A percentile compares a stretch with the other conserved stretches of the same genome.
These are phyloP conservation scores for Tragulus kanchil DNA, from an alignment of 2,113 vertebrate genomes.

Conservation along the genomic window DNA sequence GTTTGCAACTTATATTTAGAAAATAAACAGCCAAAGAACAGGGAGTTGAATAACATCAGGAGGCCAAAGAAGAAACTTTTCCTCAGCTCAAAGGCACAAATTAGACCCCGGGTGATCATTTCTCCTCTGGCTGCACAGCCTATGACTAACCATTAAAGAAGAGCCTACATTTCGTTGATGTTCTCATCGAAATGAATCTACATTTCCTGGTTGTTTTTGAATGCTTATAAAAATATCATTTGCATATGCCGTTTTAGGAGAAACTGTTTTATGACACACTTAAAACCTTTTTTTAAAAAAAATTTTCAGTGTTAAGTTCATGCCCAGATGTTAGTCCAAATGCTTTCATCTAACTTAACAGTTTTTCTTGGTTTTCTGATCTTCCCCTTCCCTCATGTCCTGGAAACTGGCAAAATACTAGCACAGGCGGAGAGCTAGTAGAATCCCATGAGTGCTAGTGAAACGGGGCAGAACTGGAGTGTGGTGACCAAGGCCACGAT, in stretches of 20 bases:
- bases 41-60: constrained; percentile 29
- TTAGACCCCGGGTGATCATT: constrained; percentile 60
- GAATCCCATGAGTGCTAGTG: background rate
- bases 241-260: background rate
- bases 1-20: constrained; percentile 71
- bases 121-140: constrained; percentile 13
- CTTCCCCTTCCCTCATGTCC: background rate
- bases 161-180: background rate
- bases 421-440: background rate
- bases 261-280: background rate
- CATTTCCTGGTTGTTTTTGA: constrained; percentile 35
- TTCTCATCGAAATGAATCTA: constrained; percentile 43
- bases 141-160: constrained; percentile 6
- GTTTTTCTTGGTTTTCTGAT: background rate
- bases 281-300: background rate
- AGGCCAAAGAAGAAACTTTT: constrained; percentile 58
- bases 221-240: constrained; percentile 20
- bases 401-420: background rate
- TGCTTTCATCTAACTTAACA: constrained; percentile 28
- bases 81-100: constrained; percentile 43
- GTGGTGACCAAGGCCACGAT: too few relatives aligned
- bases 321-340: background rate
- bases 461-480: background rate
- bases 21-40: constrained; percentile 60
- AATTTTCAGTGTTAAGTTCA: background rate